A percentile compares a stretch with the other conserved stretches of the same genome.
phyloP scores from a whole-genome alignment of 2,797 vertebrate genomes.

The Poecilia wingei region DNA sequence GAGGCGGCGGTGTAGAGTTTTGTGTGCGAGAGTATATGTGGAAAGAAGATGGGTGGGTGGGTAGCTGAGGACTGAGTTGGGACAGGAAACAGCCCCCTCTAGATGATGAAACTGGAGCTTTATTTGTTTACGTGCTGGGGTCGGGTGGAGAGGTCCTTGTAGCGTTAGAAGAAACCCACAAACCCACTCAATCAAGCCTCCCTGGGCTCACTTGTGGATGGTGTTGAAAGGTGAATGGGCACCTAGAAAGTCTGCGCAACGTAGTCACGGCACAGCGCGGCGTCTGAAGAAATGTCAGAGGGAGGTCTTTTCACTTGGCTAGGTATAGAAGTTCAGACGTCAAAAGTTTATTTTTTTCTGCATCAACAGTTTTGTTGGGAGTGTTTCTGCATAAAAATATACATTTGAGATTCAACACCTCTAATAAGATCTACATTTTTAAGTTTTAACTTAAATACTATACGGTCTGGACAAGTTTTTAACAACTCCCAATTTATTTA shows the following conservation, averaged over 20 bases:
- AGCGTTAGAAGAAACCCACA: slow-evolving; percentile 72
- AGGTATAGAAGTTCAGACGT: slow-evolving; percentile 5
- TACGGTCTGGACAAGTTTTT: neutral
- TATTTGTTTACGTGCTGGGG: slow-evolving; percentile 80
- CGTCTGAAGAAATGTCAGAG: slow-evolving; percentile 7
- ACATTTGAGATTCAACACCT: neutral
- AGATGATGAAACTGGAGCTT: slow-evolving; percentile 81
- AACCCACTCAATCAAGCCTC: slow-evolving; percentile 64
- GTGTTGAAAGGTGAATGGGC: slow-evolving; percentile 67
- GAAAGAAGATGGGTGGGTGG: slow-evolving; percentile 8
- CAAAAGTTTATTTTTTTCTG: neutral
- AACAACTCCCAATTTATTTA: neutral
- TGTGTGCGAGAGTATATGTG: slow-evolving; percentile 58
- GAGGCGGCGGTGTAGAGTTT: slow-evolving; percentile 79
- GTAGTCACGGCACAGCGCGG: slow-evolving; percentile 21
- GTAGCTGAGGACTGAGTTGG: slow-evolving; percentile 45
- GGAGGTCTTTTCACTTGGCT: slow-evolving; percentile 1
- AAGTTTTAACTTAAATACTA: neutral
- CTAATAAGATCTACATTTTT: neutral
- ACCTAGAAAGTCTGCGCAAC: slow-evolving; percentile 49
- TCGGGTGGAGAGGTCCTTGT: slow-evolving; percentile 70
- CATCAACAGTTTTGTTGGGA: slow-evolving; percentile 1
- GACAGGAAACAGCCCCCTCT: slow-evolving; percentile 80
- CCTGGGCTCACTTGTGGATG: slow-evolving; percentile 45
- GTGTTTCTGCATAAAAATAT: neutral